Evolutionary conservation across 1,140 invertebrate species (phyloP), one percentile per base, ranked within the genome.

Genomic region (Sminthurinus signatus): DNA sequence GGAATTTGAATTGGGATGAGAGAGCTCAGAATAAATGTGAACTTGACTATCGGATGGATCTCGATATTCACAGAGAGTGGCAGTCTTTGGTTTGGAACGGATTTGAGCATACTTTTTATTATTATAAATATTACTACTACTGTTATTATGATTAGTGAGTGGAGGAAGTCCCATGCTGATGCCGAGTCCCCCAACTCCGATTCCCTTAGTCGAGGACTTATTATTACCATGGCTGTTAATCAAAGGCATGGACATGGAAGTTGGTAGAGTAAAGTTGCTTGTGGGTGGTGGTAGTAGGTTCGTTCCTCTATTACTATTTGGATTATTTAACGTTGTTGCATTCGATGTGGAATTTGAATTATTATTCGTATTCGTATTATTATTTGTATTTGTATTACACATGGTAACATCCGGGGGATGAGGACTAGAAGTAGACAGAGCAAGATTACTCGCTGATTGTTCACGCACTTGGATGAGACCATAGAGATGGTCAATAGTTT

Each of bases 401-500:
- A 71, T 67, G 1, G 70, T 71, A n/a, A 72, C 70, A 61, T 72
- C 70, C 15, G 70, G 70, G 25, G 70, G 70, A n/a, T n/a, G n/a
- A n/a, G n/a, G n/a, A n/a, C n/a, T n/a, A n/a, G n/a, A n/a, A 67
- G 64, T 65, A 66, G 69, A 65, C 27, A 64, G 48, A 36, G 36
- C 25, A 2, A 17, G 10, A 10, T 21, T 10, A 43, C 2, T 43
- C 43, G 50, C 32, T 27, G 55, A 57, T 21, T 50, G 56, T 21
- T 69, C 64, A n/a, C 86, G 84, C 1, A 87, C 82, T 72, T 88
- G 87, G 50, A 88, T 88, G 27, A 87, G 78, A 74, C 88, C 86
- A 69, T 89, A 89, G 2, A 89, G 75, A 64, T 87, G 84, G 72
- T 88, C 86, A 55, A 88, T 88, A 79, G 86, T 86, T 75, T 87